Percentiles rank a stretch among this genome's conserved stretches.
Evolutionary conservation across 2,888 invertebrate genomes (phyloP).

Genomic region (Mythimna impura): DNA sequence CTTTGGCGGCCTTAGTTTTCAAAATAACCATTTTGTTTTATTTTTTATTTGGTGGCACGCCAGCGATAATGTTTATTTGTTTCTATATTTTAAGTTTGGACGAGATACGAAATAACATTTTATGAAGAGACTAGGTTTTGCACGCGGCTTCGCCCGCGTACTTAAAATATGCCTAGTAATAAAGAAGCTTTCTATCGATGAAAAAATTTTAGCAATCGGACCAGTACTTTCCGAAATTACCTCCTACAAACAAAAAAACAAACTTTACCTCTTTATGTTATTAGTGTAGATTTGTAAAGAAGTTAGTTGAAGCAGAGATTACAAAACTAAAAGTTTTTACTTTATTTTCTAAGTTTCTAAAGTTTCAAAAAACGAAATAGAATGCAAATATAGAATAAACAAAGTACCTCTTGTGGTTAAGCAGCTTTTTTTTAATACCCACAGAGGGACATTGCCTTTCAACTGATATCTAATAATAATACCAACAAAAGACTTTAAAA

Average conservation of each 20-base stretch:
- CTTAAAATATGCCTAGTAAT: too few relatives aligned
- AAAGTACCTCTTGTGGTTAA: constrained; percentile 11
- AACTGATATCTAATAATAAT: constrained; percentile 28
- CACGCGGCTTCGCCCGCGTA: too few relatives aligned
- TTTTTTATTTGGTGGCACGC: constrained; percentile 25
- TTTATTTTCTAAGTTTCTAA: not conserved
- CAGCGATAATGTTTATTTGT: constrained; percentile 15
- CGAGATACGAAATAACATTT: not conserved
- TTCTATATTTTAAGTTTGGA: constrained; percentile 5
- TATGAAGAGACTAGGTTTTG: not conserved
- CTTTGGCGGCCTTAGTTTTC: constrained; percentile 27
- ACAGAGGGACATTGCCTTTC: not conserved
- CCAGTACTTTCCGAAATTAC: too few relatives aligned
- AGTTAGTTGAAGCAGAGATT: too few relatives aligned
- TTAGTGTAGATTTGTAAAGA: too few relatives aligned
- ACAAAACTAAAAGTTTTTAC: too few relatives aligned
- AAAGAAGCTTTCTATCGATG: too few relatives aligned
- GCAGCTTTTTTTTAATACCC: constrained; percentile 34
- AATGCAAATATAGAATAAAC: constrained; percentile 1
- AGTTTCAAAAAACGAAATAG: not conserved
- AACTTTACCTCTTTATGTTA: too few relatives aligned
- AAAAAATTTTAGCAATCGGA: too few relatives aligned
- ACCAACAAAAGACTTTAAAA: constrained; percentile 47
- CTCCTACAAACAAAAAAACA: too few relatives aligned
- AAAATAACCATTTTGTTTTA: constrained; percentile 38